These are phyloP conservation scores for Alosa alosa DNA, from an alignment of 2,113 vertebrate species.

Conservation along the genomic window DNA sequence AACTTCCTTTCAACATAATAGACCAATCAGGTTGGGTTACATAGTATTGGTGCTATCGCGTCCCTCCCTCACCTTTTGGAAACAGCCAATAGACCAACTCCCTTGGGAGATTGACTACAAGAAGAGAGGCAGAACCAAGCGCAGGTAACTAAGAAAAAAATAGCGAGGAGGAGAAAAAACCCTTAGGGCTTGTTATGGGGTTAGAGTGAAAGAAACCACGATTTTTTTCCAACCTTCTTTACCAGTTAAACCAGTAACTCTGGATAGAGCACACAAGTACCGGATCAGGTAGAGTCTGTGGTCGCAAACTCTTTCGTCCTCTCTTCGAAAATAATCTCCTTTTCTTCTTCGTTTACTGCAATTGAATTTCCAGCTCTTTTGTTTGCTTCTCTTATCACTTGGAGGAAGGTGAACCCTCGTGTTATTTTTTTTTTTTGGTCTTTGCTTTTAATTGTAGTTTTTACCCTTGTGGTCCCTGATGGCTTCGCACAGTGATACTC, in stretches of 20 bases:
- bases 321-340: slow-evolving; percentile 71
- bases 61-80: slow-evolving; percentile 84
- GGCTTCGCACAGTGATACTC: slow-evolving; percentile 87
- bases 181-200: slow-evolving; percentile 80
- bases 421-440: slow-evolving; percentile 80
- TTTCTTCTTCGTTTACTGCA: slow-evolving; percentile 70
- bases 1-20: slow-evolving; percentile 60
- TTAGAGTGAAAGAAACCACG: slow-evolving; percentile 78
- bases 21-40: slow-evolving; percentile 62
- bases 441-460: slow-evolving; percentile 95
- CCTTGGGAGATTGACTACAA: slow-evolving; percentile 60
- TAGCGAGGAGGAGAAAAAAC: slow-evolving; percentile 48
- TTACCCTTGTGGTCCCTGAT: slow-evolving; percentile 86
- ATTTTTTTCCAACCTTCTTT: slow-evolving; percentile 74
- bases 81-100: slow-evolving; percentile 68
- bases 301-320: slow-evolving; percentile 68
- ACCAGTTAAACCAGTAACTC: slow-evolving; percentile 82
- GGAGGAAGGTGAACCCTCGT: slow-evolving; percentile 79
- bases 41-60: slow-evolving; percentile 44
- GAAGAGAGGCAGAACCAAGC: slow-evolving; percentile 73
- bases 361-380: slow-evolving; percentile 76
- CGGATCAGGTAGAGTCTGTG: slow-evolving; percentile 82
- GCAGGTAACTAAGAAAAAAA: slow-evolving; percentile 84
- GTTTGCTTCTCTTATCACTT: slow-evolving; percentile 84
- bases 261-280: slow-evolving; percentile 76